Evolutionary conservation across 2,797 vertebrate genomes (phyloP), one percentile per base, ranked within the genome.

Genomic region (Melanotaenia trifasciata): DNA sequence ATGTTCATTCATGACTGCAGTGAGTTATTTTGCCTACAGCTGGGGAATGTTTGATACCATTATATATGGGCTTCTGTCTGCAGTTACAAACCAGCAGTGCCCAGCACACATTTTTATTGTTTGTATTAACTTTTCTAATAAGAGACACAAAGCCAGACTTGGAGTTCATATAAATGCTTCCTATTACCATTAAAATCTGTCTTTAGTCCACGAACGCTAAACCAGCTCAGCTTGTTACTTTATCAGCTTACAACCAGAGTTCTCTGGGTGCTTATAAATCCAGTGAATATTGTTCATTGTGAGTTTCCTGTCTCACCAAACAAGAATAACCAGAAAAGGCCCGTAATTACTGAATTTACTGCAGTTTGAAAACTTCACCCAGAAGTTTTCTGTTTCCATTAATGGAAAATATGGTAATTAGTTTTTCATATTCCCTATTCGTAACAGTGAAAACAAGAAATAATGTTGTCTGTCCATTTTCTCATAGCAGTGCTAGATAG

Each of bases 371-470:
- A 92, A 93, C 86, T 87, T 87, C 28, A 87, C 70, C 76, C 76
- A 76, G 88, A 93, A 91, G 86, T 92, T 93, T 92, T 77, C 82
- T 80, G 65, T 84, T 89, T 80, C 89, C 81, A 93, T 94, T 93
- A 95, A 94, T 94, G 82, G 89, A 84, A 92, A 94, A 93, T 91
- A 92, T 94, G 90, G 87, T 94, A 94, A 94, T 94, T 91, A 88
- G 91, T 86, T 92, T 90, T 92, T 91, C 67, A 89, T 86, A 91
- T 81, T 89, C 81, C 60, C 80, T 93, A 93, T 94, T 93, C 92
- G 94, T 94, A 86, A 89, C 78, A 73, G 80, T 40, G 59, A 87
- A 90, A 91, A 89, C 89, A 87, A 90, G 87, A 85, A 87, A 79
- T 83, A 81, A 88, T 87, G 88, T 90, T 91, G 90, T 90, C 89